Conservation (phyloP, 1,140 invertebrate genomes). For the Sycobia sp. region DNA sequence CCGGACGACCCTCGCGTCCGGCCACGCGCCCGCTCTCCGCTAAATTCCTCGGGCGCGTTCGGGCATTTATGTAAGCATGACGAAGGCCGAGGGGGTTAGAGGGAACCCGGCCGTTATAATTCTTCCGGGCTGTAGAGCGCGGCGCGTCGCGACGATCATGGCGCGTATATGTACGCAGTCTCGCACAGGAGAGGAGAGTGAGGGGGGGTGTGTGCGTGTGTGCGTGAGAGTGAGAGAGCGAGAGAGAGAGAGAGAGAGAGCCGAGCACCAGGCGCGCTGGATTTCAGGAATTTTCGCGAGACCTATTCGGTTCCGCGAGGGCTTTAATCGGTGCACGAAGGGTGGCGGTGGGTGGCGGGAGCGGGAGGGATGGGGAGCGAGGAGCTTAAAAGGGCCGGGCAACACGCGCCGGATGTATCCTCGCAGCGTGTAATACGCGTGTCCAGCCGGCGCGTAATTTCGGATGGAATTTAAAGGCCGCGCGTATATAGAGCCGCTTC, state of each 20-base stretch:
- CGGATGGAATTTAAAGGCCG: slow-evolving; percentile 14
- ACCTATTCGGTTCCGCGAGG: slow-evolving; percentile 24
- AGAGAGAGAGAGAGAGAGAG: too few relatives aligned
- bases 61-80: slow-evolving; percentile 12
- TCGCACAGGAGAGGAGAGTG: not conserved
- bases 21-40: not conserved
- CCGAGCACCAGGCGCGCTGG: too few relatives aligned
- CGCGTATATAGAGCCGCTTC: too few relatives aligned
- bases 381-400: not conserved
- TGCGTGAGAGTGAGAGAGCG: too few relatives aligned
- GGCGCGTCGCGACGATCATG: too few relatives aligned
- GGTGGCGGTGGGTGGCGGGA: not conserved
- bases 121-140: slow-evolving; percentile 13
- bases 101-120: slow-evolving; percentile 20
- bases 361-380: not conserved
- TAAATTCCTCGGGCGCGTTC: slow-evolving; percentile 8
- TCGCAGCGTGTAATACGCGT: too few relatives aligned
- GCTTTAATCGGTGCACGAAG: slow-evolving; percentile 16
- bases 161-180: too few relatives aligned
- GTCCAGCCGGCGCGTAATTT: slow-evolving; percentile 14
- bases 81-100: not conserved
- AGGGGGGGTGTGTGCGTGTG: not conserved
- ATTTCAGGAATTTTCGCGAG: slow-evolving; percentile 32
- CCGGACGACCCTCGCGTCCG: not conserved
- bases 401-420: slow-evolving; percentile 3